phyloP scores from a whole-genome alignment of 2,797 vertebrate genomes.

The Gambusia yucatana region DNA sequence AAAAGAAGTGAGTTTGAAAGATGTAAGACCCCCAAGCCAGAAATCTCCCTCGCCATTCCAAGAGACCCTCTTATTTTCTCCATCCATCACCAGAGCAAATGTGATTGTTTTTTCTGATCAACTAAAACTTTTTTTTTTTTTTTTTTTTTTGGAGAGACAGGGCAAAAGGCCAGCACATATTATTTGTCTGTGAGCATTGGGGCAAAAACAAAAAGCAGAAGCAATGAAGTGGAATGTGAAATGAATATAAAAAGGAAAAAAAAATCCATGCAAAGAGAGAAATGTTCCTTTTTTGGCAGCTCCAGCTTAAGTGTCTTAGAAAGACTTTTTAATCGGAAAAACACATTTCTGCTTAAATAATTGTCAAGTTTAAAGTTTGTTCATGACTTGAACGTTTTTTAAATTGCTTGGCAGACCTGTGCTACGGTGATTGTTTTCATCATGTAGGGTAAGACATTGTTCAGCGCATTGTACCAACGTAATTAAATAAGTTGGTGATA shows the following conservation, averaged over 20 bases:
- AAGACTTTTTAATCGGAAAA: neutral
- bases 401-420: conserved; percentile 31
- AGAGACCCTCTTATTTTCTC: conserved; percentile 51
- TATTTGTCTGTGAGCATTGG: conserved; percentile 60
- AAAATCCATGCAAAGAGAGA: conserved; percentile 37
- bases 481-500: conserved; percentile 68
- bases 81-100: conserved; percentile 60
- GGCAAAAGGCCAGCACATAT: conserved; percentile 58
- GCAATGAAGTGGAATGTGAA: conserved; percentile 29
- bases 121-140: conserved; percentile 50
- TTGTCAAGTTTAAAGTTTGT: neutral
- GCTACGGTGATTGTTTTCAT: conserved; percentile 58
- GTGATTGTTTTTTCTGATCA: conserved; percentile 54
- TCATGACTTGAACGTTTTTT: conserved; percentile 24
- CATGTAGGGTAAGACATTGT: conserved; percentile 58
- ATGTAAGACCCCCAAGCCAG: conserved; percentile 62
- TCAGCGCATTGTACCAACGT: conserved; percentile 41
- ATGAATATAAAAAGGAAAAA: neutral
- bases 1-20: conserved; percentile 37
- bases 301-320: neutral
- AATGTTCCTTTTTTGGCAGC: conserved; percentile 33
- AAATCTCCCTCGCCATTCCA: conserved; percentile 59
- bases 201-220: conserved; percentile 51
- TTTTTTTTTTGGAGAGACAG: conserved; percentile 25
- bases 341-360: neutral